Evolutionary conservation across 2,888 invertebrate genomes (phyloP).

Genomic region (Himalopsyche kuldschensis): DNA sequence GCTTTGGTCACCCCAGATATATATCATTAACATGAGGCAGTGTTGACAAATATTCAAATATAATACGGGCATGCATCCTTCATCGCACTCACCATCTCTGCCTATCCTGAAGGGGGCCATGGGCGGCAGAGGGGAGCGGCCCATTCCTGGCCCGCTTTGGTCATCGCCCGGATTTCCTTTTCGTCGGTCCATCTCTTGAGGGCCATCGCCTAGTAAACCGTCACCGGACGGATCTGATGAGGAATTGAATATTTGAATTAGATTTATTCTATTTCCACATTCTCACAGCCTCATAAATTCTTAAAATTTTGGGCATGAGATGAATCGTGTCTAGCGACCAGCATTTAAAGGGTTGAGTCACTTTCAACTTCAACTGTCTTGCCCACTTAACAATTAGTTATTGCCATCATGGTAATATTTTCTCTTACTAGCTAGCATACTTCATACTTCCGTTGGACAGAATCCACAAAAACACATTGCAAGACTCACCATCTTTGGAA

Average conservation of each 20-base stretch:
- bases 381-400: no score
- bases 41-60: neutral
- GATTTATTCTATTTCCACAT: no score
- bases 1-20: no score
- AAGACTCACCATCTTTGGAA: conserved; percentile 28
- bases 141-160: conserved; percentile 7
- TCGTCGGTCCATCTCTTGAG: conserved; percentile 19
- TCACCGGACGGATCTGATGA: neutral
- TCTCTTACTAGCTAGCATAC: no score
- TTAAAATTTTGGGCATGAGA: no score
- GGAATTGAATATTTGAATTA: no score
- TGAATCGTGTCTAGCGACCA: no score
- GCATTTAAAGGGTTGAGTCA: no score
- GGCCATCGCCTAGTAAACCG: conserved; percentile 24
- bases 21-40: neutral
- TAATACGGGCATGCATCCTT: neutral
- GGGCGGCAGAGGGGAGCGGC: conserved; percentile 33
- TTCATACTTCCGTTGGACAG: no score
- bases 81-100: conserved; percentile 28
- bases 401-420: no score
- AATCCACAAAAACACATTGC: neutral
- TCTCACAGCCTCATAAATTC: no score
- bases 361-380: no score
- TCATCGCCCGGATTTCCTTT: conserved; percentile 14
- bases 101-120: conserved; percentile 38